A percentile compares a stretch with the other conserved stretches of the same genome.
Conservation (phyloP, 2,888 invertebrate genomes). For the Sinopyrophorus schimmeli region DNA sequence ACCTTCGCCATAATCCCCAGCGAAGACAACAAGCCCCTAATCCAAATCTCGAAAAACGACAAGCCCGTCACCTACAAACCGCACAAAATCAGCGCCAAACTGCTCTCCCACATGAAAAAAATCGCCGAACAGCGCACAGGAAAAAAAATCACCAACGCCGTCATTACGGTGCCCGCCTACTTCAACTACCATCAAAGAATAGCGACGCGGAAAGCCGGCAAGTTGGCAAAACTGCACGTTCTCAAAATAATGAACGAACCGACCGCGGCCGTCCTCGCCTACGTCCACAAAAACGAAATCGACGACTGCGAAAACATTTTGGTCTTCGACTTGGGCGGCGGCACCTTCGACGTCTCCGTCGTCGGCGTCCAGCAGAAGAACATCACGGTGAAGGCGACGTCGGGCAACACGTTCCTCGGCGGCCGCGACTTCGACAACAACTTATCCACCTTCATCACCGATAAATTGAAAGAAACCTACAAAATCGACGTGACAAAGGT, state of each 20-base stretch:
- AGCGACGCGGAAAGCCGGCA: constrained; percentile 86
- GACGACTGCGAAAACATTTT: constrained; percentile 7
- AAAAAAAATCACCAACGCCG: constrained; percentile 2
- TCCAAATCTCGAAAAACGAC: not conserved
- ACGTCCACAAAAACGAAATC: constrained; percentile 10
- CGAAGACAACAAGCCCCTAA: constrained; percentile 8
- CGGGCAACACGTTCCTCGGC: constrained; percentile 18
- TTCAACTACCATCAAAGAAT: constrained; percentile 66
- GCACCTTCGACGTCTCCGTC: constrained; percentile 19
- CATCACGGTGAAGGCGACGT: constrained; percentile 12
- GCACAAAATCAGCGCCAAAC: constrained; percentile 13
- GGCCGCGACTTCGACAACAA: constrained; percentile 18
- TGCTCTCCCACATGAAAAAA: constrained; percentile 12
- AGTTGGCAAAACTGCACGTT: constrained; percentile 14
- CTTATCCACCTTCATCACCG: constrained; percentile 1
- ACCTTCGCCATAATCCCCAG: not conserved
- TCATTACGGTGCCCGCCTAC: constrained; percentile 19
- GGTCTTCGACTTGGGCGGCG: constrained; percentile 18
- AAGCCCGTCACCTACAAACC: constrained; percentile 5
- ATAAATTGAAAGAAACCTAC: constrained; percentile 1
- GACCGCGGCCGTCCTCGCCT: constrained; percentile 12
- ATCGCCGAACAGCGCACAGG: constrained; percentile 9
- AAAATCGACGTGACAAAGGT: not conserved
- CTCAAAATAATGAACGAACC: constrained; percentile 17
- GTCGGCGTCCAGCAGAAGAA: not conserved